Evolutionary conservation across 2,888 invertebrate species (phyloP), one percentile per base, ranked within the genome.

Genomic region (Heterodera filipjevi): DNA sequence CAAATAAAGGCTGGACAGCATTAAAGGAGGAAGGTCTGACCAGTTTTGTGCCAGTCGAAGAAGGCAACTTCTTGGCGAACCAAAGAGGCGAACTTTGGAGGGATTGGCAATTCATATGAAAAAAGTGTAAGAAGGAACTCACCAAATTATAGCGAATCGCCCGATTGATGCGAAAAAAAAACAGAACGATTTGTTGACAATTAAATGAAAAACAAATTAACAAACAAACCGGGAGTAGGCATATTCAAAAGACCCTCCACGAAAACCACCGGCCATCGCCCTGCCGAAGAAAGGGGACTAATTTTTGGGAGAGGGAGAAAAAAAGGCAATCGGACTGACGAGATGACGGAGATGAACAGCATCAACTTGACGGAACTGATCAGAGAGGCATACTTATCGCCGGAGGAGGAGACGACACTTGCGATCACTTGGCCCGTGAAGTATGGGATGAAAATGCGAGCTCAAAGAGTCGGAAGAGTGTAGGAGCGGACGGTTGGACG

Each of bases 371-470:
- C 86, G 64, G 87, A 81, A 44, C 81, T 79, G 10, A 83, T 53
- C 77, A 90, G 89, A 12, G 88, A 87, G n/a, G 82, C 81, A 81
- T 88, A 83, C 19, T 89, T 88, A 66, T 89, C 89, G 22, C 89
- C 89, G 66, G 82, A 83, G 22, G 75, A 73, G 22, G 79, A 72
- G 3, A 90, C 90, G 33, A 90, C 90, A 33, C 89, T 89, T 72
- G 90, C 90, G 30, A 90, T 90, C 46, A 90, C 90, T 79, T 89
- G 87, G 90, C 90, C 81, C 0, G 90, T 90, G 83, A 89, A 90
- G 84, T 86, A 90, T 10, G 90, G 90, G 3, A 90, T 88, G 84
- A 90, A 90, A 72, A 90, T 90, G 75, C 90, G 87, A 53, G 90
- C 90, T 87, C 77, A 87, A 81, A 64, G n/a, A n/a, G n/a, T n/a